Conservation (phyloP, 2,113 vertebrate species). For the Ageneiosus marmoratus region DNA sequence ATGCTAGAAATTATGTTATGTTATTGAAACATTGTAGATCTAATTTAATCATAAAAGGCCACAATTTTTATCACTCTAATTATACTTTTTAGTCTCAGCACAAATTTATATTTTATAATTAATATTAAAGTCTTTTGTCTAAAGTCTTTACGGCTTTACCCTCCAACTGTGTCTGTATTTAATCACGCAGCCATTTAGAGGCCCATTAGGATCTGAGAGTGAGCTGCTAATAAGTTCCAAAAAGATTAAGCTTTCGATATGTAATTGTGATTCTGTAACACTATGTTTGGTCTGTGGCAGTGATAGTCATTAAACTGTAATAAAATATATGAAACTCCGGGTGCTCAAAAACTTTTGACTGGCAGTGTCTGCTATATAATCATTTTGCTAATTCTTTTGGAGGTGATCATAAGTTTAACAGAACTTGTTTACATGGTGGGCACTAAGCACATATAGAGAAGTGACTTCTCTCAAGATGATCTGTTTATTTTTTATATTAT, state of each 20-base stretch:
- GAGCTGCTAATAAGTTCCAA: slow-evolving; percentile 4
- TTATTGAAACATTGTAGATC: background rate
- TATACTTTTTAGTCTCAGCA: background rate
- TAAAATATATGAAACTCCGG: background rate
- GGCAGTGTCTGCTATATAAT: background rate
- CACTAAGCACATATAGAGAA: too few relatives aligned
- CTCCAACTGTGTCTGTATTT: background rate
- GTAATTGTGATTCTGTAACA: background rate
- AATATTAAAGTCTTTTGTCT: background rate
- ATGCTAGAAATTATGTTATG: background rate
- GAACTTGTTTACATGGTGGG: background rate
- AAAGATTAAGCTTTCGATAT: background rate
- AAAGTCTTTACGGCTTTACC: background rate
- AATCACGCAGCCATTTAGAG: background rate
- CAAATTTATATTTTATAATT: background rate
- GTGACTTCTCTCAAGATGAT: background rate
- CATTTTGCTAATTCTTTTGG: background rate
- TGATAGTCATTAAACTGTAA: background rate
- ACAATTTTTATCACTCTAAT: background rate
- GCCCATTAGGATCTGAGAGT: slow-evolving; percentile 1
- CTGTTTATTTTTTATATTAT: background rate
- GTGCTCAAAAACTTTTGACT: slow-evolving; percentile 3
- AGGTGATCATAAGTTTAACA: background rate
- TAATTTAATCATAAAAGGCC: background rate
- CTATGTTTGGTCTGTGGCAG: background rate